phyloP scores from a whole-genome alignment of 1,140 invertebrate genomes.

The Halyomorpha halys region DNA sequence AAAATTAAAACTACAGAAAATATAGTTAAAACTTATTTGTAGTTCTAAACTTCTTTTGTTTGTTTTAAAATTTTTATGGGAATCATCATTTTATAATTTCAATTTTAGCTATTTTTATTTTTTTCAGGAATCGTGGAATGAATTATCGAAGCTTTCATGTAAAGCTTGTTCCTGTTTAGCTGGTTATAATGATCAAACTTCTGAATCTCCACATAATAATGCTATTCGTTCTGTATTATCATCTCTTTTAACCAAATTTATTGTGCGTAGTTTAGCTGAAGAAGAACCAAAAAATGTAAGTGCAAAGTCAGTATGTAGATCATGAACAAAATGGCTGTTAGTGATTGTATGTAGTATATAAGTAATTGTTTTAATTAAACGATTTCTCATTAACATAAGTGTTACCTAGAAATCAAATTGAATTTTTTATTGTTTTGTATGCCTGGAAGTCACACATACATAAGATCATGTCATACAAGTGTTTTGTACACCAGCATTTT shows the following conservation, averaged over 20 bases:
- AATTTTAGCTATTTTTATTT: conserved; percentile 17
- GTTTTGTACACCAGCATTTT: too few relatives aligned
- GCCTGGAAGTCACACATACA: too few relatives aligned
- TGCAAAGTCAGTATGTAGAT: neutral
- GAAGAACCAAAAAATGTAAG: conserved; percentile 49
- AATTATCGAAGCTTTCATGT: conserved; percentile 76
- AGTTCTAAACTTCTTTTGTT: too few relatives aligned
- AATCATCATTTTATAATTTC: conserved; percentile 1
- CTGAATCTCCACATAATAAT: conserved; percentile 50
- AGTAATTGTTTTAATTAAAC: too few relatives aligned
- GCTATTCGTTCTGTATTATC: conserved; percentile 57
- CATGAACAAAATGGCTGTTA: too few relatives aligned
- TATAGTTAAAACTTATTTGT: too few relatives aligned
- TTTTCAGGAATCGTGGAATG: conserved; percentile 77
- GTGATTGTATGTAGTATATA: too few relatives aligned
- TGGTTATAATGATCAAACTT: conserved; percentile 55
- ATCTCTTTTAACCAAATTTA: conserved; percentile 77
- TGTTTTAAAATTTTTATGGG: neutral
- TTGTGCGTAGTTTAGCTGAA: conserved; percentile 64
- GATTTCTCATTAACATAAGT: too few relatives aligned
- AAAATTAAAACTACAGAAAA: too few relatives aligned
- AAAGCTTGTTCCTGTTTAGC: conserved; percentile 71
- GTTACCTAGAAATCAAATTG: too few relatives aligned
- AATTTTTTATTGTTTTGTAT: too few relatives aligned
- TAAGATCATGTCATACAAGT: too few relatives aligned